Base-by-base conservation (phyloP, 2,113 vertebrate genomes). In the Sula dactylatra region DNA sequence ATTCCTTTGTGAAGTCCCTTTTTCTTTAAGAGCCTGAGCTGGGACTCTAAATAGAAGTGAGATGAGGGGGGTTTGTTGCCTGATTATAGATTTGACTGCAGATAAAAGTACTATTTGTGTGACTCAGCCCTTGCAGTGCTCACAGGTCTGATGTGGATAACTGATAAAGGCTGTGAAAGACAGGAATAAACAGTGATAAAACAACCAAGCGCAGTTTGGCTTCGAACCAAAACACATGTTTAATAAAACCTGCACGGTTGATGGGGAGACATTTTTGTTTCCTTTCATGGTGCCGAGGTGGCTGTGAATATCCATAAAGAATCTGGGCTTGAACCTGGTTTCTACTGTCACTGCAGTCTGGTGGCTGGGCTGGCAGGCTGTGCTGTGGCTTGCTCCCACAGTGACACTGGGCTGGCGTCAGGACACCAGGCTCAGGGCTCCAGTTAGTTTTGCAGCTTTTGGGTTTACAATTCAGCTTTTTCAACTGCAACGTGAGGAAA, bases 111-210 rank as follows among this genome's bases (percentile, higher is more conserved):
- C 70, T 94, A 21, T 96, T 97, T 82, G 65, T 94, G 88, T 90
- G 95, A 73, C 84, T 95, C 88, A 66, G 76, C 78, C 90, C 80
- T 90, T 10, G 3, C 59, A 83, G 77, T 36, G 77, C 82, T 96
- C 84, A n/a, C 74, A 88, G 86, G 78, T 89, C 92, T 90, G 96
- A 97, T 96, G 92, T n/a, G 65, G 88, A 65, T 90, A 82, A 82
- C 88, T 91, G 95, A 97, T 96, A 97, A 97, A 83, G 91, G 64
- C 92, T 94, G 76, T 86, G 93, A 96, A 96, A 56, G 95, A 85
- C 90, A 94, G 82, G 95, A 94, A 94, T 95, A 97, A 96, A 97
- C 92, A 97, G 66, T 86, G 93, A 94, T 93, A 95, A 92, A 95
- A 64, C 70, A 96, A 82, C 32, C 1, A 0, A 93, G 81, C 11